These are phyloP conservation scores for Esperia sulphurella DNA, from an alignment of 2,888 invertebrate species.

Conservation along the genomic window DNA sequence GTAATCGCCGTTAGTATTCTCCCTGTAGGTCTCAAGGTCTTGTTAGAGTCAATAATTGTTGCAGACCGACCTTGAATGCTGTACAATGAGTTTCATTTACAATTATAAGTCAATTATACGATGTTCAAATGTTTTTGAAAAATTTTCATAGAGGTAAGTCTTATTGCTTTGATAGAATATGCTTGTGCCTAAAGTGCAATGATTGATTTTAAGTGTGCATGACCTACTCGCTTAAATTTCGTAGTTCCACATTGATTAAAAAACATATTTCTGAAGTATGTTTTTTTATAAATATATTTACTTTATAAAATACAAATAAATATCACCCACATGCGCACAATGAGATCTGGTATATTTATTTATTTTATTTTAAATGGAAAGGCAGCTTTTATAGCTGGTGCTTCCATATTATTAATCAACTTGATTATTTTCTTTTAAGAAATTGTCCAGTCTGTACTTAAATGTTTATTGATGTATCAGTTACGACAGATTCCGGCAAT, in stretches of 20 bases:
- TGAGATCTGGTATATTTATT: too few species aligned
- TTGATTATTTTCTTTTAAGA: too few species aligned
- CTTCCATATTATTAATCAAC: too few species aligned
- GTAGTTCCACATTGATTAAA: constrained; percentile 43
- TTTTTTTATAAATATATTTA: constrained; percentile 20
- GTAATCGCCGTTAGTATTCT: neutral
- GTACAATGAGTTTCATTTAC: neutral
- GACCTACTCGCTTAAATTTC: constrained; percentile 22
- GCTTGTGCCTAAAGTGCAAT: constrained; percentile 56
- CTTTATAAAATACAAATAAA: constrained; percentile 7
- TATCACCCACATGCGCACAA: too few species aligned
- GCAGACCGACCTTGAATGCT: neutral
- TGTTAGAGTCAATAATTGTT: too few species aligned
- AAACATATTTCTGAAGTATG: neutral
- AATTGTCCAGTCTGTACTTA: too few species aligned
- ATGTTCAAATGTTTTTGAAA: constrained; percentile 53
- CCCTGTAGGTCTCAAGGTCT: too few species aligned
- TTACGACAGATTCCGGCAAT: too few species aligned
- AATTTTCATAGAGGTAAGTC: constrained; percentile 32
- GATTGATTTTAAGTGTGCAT: constrained; percentile 28
- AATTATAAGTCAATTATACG: constrained; percentile 55
- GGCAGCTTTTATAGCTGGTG: too few species aligned
- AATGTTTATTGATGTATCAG: too few species aligned
- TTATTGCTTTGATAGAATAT: constrained; percentile 42
- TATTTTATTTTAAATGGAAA: too few species aligned